phyloP scores from a whole-genome alignment of 2,888 invertebrate genomes.

The Homarus gammarus region DNA sequence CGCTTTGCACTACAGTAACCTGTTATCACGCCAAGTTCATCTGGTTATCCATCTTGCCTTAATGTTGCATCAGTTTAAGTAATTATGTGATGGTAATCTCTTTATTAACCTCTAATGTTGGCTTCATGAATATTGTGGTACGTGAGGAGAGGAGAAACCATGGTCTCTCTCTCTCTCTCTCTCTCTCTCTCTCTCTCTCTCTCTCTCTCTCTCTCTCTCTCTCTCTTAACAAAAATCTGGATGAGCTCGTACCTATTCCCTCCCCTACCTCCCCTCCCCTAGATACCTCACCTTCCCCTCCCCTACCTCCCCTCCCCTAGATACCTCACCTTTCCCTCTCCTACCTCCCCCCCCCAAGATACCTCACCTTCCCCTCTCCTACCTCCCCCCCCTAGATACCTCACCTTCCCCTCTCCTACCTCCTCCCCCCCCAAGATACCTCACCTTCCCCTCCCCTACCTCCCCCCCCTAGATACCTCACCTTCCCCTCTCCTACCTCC shows the following conservation, averaged over 20 bases:
- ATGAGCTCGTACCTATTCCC: neutral
- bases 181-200: slow-evolving; percentile 1
- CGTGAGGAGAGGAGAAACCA: neutral
- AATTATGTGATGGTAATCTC: slow-evolving; percentile 33
- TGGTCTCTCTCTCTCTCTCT: neutral
- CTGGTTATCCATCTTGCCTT: slow-evolving; percentile 9
- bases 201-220: slow-evolving; percentile 25
- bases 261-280: neutral
- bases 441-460: no score
- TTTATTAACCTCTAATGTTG: slow-evolving; percentile 35
- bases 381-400: no score
- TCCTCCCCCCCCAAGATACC: no score
- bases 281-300: no score
- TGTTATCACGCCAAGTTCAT: neutral
- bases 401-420: no score
- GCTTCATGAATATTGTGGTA: neutral
- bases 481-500: no score
- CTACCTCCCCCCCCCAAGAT: no score
- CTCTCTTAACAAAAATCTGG: neutral
- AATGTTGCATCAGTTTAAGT: slow-evolving; percentile 22
- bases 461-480: no score
- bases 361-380: no score
- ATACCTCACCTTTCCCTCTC: no score
- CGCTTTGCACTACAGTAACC: neutral
- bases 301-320: no score